Evolutionary conservation across 2,113 vertebrate species (phyloP).

Genomic region (Damaliscus lunatus): DNA sequence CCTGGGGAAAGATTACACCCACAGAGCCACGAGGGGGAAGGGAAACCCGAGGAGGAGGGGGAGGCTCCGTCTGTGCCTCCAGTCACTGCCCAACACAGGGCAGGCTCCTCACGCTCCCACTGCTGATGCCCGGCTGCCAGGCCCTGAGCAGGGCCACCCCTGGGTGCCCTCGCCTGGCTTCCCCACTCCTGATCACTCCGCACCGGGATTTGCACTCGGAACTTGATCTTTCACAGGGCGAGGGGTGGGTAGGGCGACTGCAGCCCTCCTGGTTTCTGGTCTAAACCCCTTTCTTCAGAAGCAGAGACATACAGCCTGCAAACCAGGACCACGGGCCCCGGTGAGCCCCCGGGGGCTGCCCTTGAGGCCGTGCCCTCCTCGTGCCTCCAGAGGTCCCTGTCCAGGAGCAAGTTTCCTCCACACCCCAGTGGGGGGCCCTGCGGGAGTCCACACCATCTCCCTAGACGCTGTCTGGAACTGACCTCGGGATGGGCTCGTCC

Average conservation of each 20-base stretch:
- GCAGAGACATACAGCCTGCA: not conserved
- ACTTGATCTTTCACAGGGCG: not conserved
- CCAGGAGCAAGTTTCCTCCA: not conserved
- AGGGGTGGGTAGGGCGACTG: not conserved
- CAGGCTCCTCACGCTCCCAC: not conserved
- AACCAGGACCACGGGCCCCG: not conserved
- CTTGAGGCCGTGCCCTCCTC: not conserved
- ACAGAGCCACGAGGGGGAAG: not conserved
- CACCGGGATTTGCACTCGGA: rapidly evolving
- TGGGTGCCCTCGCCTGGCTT: not conserved
- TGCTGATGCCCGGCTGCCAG: not conserved
- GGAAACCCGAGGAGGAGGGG: not conserved
- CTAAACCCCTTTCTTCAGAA: not conserved
- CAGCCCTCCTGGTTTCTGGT: not conserved
- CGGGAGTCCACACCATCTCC: not conserved
- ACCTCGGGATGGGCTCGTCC: slow-evolving; percentile 86
- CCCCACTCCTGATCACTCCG: rapidly evolving
- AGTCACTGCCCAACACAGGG: not conserved
- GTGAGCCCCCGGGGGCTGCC: not conserved
- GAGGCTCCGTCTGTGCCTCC: not conserved
- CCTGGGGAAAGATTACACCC: not conserved
- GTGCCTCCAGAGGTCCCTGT: not conserved
- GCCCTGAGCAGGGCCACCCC: rapidly evolving
- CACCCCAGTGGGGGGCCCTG: not conserved
- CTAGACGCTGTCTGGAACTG: slow-evolving; percentile 75